Evolutionary conservation across 53 echinoderm and acorn worm species (phyloP).

Genomic region (Hippasteria phrygiana): DNA sequence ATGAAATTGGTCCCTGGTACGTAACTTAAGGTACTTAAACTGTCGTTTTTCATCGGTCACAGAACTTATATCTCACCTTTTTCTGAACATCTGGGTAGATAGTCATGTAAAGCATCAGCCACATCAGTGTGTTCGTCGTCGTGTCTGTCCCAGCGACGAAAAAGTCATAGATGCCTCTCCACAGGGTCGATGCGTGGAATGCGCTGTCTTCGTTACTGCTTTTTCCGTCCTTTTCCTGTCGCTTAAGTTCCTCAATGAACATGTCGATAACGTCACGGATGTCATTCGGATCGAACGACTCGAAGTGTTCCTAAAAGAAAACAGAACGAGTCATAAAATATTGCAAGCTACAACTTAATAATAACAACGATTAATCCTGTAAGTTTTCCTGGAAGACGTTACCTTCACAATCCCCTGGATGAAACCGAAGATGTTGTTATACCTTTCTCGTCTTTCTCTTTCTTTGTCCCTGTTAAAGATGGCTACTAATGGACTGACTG

Average conservation of each 20-base stretch:
- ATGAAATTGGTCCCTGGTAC: too few species aligned
- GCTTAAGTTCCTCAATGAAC: conserved; percentile 15
- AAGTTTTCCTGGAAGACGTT: too few species aligned
- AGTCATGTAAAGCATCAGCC: conserved; percentile 59
- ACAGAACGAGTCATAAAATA: background rate
- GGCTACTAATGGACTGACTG: too few species aligned
- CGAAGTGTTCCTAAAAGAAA: conserved; percentile 44
- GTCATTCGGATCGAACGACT: conserved; percentile 35
- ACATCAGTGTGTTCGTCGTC: conserved; percentile 23
- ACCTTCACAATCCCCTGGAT: too few species aligned
- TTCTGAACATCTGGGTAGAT: conserved; percentile 29
- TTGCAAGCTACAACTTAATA: too few species aligned
- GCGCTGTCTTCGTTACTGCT: background rate
- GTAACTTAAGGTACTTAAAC: too few species aligned
- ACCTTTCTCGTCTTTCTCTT: background rate
- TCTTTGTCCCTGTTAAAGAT: too few species aligned
- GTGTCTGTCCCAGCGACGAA: conserved; percentile 64
- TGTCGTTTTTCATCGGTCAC: too few species aligned
- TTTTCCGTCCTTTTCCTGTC: conserved; percentile 16
- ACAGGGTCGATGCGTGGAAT: conserved; percentile 22
- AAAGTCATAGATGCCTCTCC: conserved; percentile 44
- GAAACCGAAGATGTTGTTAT: too few species aligned
- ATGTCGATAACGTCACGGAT: conserved; percentile 65
- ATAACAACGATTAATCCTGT: too few species aligned
- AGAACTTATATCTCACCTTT: conserved; percentile 52